Evolutionary conservation across 1,140 invertebrate species (phyloP), one percentile per base, ranked within the genome.

Genomic region (Kradibia gibbosae): DNA sequence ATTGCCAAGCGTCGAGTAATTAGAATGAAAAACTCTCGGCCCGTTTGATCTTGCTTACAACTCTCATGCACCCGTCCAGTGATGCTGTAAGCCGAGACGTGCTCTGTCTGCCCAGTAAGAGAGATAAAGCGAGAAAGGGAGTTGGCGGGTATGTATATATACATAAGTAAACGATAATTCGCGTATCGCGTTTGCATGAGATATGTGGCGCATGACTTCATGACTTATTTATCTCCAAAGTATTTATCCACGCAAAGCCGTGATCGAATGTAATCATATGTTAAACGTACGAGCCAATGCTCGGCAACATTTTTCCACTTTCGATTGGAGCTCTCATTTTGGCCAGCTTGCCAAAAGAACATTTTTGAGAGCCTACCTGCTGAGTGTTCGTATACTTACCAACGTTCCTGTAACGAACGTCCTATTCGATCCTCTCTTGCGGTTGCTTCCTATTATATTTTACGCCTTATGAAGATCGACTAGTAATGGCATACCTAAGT

Each of bases 21-120:
- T 88, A 89, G 88, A 88, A 89, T 89, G 86, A 90, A 87, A 89
- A 88, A 88, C 86, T 87, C 88, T 84, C 89, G 88, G 88, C 87
- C 87, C 87, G 87, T 89, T 89, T 89, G 88, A 90, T 90, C 83
- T 87, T 83, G 65, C 60, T 60, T 74, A 75, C 83, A 72, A 28
- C 57, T 28, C 22, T 73, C 78, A 71, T 79, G 15, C 39, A 55
- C 15, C 36, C 36, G 1, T 45, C 85, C 85, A 85, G 89, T 85
- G 88, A 88, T 85, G 85, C 84, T 85, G 86, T 85, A 86, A 86
- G 84, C 79, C 42, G 72, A 13, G 67, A 81, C 83, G 34, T 42
- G 67, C 60, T 75, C 72, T 83, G 65, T 77, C 73, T 82, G 72
- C 28, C 10, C 20, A 65, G 7, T 34, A 34, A 34, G 60, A 13